Evolutionary conservation across 2,797 vertebrate genomes (phyloP).

Genomic region (Tokudaia tokunoshimensis): DNA sequence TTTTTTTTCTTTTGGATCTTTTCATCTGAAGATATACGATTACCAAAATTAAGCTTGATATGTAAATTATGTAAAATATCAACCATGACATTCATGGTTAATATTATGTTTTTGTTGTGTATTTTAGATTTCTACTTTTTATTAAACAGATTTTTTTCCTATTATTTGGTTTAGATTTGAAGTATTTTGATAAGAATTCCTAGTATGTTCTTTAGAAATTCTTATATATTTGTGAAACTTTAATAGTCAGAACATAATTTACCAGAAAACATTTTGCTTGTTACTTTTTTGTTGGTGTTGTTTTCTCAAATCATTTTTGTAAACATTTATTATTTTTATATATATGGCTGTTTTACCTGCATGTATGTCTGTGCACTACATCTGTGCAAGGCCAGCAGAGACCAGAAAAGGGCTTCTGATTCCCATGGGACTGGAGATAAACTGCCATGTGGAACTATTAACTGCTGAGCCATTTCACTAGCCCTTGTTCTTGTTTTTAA

Average conservation of each 20-base stretch:
- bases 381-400: not conserved
- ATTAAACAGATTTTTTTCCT: not conserved
- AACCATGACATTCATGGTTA: not conserved
- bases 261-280: not conserved
- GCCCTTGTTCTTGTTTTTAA: not conserved
- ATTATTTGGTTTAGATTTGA: not conserved
- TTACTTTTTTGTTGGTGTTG: not conserved
- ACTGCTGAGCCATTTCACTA: too few species aligned
- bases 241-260: not conserved
- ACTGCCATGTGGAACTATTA: not conserved
- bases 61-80: not conserved
- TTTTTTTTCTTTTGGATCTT: not conserved
- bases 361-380: not conserved
- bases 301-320: not conserved
- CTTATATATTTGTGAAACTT: not conserved
- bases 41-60: not conserved
- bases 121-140: not conserved
- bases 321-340: not conserved
- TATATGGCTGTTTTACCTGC: not conserved
- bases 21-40: not conserved
- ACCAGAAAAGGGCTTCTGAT: not conserved
- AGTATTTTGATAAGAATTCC: constrained; percentile 10
- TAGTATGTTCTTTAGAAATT: not conserved
- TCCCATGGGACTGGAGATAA: not conserved
- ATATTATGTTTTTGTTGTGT: not conserved